Conservation (phyloP, 1,140 invertebrate species). For the Thaumatotibia leucotreta region DNA sequence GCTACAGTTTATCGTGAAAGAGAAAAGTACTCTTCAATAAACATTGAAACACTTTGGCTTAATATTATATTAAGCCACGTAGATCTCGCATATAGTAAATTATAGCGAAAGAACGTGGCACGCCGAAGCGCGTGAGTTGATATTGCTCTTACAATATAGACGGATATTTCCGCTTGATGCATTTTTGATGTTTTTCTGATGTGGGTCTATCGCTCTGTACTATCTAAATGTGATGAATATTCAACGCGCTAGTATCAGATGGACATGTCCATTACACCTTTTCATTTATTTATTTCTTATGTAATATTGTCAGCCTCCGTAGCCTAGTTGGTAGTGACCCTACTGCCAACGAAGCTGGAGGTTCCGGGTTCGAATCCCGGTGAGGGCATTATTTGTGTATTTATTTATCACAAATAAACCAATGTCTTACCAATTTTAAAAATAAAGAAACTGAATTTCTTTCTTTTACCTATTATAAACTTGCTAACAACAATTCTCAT, state of each 20-base stretch:
- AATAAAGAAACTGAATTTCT: no score
- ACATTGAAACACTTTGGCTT: not conserved
- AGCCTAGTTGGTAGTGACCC: no score
- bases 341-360: no score
- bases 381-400: no score
- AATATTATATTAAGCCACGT: conserved; percentile 13
- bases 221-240: conserved; percentile 76
- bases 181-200: conserved; percentile 77
- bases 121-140: conserved; percentile 32
- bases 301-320: no score
- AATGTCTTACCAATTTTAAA: no score
- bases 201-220: conserved; percentile 71
- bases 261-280: conserved; percentile 42
- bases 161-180: conserved; percentile 75
- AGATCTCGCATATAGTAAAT: conserved; percentile 25
- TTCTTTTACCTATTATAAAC: no score
- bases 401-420: no score
- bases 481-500: no score
- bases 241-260: conserved; percentile 58
- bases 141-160: conserved; percentile 69
- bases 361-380: no score
- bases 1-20: no score
- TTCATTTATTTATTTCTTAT: not conserved
- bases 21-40: not conserved
- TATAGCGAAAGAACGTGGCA: conserved; percentile 32